A percentile compares a stretch with the other conserved stretches of the same genome.
Evolutionary conservation across 2,888 invertebrate species (phyloP).

Genomic region (Tetranychus piercei): DNA sequence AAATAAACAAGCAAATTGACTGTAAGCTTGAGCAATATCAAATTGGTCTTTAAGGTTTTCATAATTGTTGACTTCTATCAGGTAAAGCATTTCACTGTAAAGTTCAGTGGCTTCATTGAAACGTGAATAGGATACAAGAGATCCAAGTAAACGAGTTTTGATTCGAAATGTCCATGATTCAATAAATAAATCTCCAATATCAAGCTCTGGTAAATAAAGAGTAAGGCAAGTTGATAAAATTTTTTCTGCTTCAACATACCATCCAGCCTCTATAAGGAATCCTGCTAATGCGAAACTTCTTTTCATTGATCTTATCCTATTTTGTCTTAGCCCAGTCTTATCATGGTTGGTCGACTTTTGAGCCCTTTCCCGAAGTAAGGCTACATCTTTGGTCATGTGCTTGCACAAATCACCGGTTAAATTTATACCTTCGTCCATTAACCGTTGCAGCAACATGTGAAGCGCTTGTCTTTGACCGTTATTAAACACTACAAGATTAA

Average conservation of each 20-base stretch:
- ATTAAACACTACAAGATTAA: not conserved
- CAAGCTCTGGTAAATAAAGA: slow-evolving; percentile 29
- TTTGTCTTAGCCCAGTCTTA: not conserved
- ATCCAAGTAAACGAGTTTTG: not conserved
- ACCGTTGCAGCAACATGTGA: slow-evolving; percentile 48
- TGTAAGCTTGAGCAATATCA: slow-evolving; percentile 48
- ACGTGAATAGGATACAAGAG: not conserved
- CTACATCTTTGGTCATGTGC: slow-evolving; percentile 23
- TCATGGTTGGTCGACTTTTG: not conserved
- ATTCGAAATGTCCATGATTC: slow-evolving; percentile 38
- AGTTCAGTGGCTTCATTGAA: not conserved
- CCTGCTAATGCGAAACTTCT: slow-evolving; percentile 34
- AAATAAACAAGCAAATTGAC: slow-evolving; percentile 61
- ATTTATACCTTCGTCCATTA: slow-evolving; percentile 46
- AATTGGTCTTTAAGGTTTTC: not conserved
- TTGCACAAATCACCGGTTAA: slow-evolving; percentile 36
- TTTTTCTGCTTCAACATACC: slow-evolving; percentile 56
- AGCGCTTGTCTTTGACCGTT: slow-evolving; percentile 33
- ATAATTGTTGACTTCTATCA: not conserved
- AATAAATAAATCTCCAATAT: slow-evolving; percentile 26
- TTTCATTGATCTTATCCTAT: not conserved
- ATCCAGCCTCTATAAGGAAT: slow-evolving; percentile 72
- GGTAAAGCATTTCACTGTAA: not conserved
- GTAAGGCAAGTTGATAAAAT: slow-evolving; percentile 49
- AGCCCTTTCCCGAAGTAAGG: not conserved